Percentiles rank a stretch among this genome's conserved stretches.
These are phyloP conservation scores for Brienomyrus brachyistius DNA, from an alignment of 2,113 vertebrate species.

Conservation along the genomic window DNA sequence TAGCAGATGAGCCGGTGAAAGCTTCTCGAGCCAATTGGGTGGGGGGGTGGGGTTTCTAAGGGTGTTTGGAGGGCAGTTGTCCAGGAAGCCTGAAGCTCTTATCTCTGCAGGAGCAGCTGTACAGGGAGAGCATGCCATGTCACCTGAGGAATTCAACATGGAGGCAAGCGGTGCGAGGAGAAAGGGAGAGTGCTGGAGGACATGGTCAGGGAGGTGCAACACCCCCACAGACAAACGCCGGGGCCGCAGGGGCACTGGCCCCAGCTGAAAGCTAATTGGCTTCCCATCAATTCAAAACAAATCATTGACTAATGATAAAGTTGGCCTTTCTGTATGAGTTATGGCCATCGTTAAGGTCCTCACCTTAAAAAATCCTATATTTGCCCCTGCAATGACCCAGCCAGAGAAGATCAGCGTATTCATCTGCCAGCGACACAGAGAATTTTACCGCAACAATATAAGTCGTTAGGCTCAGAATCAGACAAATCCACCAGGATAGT, in stretches of 20 bases:
- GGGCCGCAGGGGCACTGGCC: too few species aligned
- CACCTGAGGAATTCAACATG: background rate
- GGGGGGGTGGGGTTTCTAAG: background rate
- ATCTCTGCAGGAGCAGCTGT: conserved; percentile 23
- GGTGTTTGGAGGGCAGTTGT: conserved; percentile 16
- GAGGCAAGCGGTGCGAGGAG: background rate
- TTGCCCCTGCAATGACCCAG: too few species aligned
- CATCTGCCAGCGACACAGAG: background rate
- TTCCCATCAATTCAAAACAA: background rate
- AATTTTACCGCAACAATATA: background rate
- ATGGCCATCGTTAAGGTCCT: too few species aligned
- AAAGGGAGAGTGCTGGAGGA: background rate
- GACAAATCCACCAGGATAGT: background rate
- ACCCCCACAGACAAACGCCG: background rate
- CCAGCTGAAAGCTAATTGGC: too few species aligned
- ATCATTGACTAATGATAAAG: background rate
- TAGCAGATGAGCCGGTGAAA: background rate
- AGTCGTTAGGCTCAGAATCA: background rate
- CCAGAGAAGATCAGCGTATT: background rate
- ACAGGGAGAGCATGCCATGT: background rate
- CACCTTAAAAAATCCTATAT: too few species aligned
- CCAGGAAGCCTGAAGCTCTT: background rate
- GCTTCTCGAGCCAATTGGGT: background rate
- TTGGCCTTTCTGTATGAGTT: background rate
- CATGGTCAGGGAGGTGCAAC: background rate